Evolutionary conservation across 2,888 invertebrate species (phyloP).

Genomic region (Myathropa florea): DNA sequence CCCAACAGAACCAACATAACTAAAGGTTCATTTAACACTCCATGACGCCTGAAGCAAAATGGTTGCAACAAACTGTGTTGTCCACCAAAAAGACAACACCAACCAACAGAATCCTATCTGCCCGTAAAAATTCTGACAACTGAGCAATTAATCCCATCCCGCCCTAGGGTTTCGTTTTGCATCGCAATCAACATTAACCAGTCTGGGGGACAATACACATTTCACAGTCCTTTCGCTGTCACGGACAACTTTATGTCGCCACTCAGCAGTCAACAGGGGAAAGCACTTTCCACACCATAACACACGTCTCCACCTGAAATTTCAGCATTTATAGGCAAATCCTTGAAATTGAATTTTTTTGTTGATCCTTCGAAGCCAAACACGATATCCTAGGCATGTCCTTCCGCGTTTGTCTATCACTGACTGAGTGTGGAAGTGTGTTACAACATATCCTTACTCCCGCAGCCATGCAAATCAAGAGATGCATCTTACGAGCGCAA

Average conservation of each 20-base stretch:
- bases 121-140: not conserved
- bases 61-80: not conserved
- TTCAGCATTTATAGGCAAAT: slow-evolving; percentile 6
- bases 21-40: not conserved
- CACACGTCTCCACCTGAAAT: too few relatives aligned
- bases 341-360: slow-evolving; percentile 21
- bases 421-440: not conserved
- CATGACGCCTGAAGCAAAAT: not conserved
- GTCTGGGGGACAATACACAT: not conserved
- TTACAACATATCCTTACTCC: not conserved
- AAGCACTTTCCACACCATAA: slow-evolving; percentile 5
- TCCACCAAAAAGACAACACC: not conserved
- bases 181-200: not conserved
- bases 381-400: not conserved
- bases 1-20: not conserved
- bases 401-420: not conserved
- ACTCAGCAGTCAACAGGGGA: slow-evolving; percentile 10
- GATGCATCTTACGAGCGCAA: slow-evolving; percentile 49
- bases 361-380: slow-evolving; percentile 26
- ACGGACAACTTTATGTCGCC: not conserved
- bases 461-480: slow-evolving; percentile 36
- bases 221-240: not conserved
- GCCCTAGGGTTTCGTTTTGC: not conserved
- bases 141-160: not conserved
- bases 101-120: not conserved